Conservation (phyloP, 2,888 invertebrate genomes). For the Pandemis heparana region DNA sequence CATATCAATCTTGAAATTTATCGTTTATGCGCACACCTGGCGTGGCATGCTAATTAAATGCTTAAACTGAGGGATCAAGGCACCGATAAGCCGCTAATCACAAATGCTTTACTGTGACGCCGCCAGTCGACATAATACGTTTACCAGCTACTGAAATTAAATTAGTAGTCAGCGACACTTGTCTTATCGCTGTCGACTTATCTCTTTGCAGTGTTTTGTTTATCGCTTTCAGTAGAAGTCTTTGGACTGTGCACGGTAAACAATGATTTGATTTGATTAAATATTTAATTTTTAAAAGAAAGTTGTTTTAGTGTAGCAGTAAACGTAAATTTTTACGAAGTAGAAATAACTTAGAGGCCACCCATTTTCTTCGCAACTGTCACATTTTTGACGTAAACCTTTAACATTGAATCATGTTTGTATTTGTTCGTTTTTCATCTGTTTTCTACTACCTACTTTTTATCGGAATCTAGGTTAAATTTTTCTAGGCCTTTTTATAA, state of each 20-base stretch:
- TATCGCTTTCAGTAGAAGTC: slow-evolving; percentile 8
- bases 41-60: slow-evolving; percentile 16
- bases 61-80: slow-evolving; percentile 11
- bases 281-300: neutral
- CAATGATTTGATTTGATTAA: neutral
- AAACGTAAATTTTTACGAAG: too few relatives aligned
- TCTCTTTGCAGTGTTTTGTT: slow-evolving; percentile 5
- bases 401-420: too few relatives aligned
- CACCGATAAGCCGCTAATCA: slow-evolving; percentile 25
- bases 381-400: too few relatives aligned
- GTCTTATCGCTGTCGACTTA: slow-evolving; percentile 7
- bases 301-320: too few relatives aligned
- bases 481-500: too few relatives aligned
- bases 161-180: slow-evolving; percentile 12
- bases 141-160: slow-evolving; percentile 26
- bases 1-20: slow-evolving; percentile 27
- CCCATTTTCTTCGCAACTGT: too few relatives aligned
- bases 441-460: too few relatives aligned
- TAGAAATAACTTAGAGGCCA: too few relatives aligned
- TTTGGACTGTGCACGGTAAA: neutral
- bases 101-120: slow-evolving; percentile 7
- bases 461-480: too few relatives aligned
- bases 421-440: too few relatives aligned
- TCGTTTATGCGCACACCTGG: slow-evolving; percentile 14
- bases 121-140: slow-evolving; percentile 27